Evolutionary conservation across 2,113 vertebrate genomes (phyloP).

Genomic region (Scomber scombrus): DNA sequence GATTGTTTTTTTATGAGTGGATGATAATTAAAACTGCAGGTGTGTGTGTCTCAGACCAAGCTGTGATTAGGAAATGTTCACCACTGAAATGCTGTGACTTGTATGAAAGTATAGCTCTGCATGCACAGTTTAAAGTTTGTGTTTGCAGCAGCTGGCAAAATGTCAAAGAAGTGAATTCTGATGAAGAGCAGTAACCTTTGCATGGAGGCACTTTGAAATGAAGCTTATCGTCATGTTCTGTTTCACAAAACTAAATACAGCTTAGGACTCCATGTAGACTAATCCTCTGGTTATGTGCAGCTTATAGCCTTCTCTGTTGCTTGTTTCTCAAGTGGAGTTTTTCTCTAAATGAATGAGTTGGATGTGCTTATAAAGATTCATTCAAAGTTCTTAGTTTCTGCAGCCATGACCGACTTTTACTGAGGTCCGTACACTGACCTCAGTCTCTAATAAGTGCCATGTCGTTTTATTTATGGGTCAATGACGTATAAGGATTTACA

Average conservation of each 20-base stretch:
- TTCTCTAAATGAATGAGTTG: neutral
- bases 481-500: no score
- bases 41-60: neutral
- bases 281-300: slow-evolving; percentile 35
- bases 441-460: neutral
- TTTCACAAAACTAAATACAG: neutral
- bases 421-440: neutral
- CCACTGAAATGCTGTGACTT: neutral
- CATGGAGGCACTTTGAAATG: neutral
- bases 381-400: neutral
- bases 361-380: neutral
- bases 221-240: neutral
- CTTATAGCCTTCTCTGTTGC: neutral
- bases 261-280: neutral
- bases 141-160: neutral
- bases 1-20: slow-evolving; percentile 39
- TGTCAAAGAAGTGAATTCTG: neutral
- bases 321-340: neutral
- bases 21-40: neutral
- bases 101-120: neutral
- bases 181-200: neutral
- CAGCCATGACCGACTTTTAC: neutral
- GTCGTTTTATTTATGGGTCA: neutral
- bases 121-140: neutral
- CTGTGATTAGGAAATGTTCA: neutral